phyloP scores from a whole-genome alignment of 2,113 vertebrate species.

The Rynchops niger region DNA sequence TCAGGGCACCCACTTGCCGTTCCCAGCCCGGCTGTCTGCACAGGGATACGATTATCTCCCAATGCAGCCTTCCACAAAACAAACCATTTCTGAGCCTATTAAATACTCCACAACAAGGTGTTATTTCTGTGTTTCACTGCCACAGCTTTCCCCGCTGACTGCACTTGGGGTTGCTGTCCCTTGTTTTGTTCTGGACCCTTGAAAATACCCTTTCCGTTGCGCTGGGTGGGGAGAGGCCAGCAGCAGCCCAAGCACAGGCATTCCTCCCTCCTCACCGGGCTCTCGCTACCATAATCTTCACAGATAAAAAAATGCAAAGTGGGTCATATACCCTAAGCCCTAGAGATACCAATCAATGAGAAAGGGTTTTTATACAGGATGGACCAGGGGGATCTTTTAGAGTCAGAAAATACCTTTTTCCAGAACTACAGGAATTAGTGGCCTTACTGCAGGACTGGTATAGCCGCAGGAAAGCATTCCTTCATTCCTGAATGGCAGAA shows the following conservation, averaged over 20 bases:
- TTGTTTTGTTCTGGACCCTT: not conserved
- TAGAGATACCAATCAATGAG: not conserved
- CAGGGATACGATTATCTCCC: rapidly evolving
- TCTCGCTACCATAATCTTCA: not conserved
- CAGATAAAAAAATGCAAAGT: not conserved
- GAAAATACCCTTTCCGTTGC: not conserved
- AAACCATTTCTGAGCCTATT: not conserved
- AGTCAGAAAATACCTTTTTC: not conserved
- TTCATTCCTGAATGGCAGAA: not conserved
- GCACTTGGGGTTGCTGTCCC: not conserved
- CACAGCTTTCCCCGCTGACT: not conserved
- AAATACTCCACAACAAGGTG: not conserved
- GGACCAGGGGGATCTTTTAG: not conserved
- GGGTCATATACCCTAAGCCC: not conserved
- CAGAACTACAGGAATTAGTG: not conserved
- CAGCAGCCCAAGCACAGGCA: not conserved
- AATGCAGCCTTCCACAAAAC: not conserved
- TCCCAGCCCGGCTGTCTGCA: not conserved
- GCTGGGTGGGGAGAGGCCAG: rapidly evolving
- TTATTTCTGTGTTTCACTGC: not conserved
- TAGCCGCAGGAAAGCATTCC: not conserved
- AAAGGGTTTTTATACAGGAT: not conserved
- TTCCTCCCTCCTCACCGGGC: not conserved
- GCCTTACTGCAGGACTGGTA: not conserved
- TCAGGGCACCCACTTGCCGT: rapidly evolving